Percentiles rank a stretch among this genome's conserved stretches.
These are phyloP conservation scores for Staurois parvus DNA, from an alignment of 2,797 vertebrate genomes.

Conservation along the genomic window DNA sequence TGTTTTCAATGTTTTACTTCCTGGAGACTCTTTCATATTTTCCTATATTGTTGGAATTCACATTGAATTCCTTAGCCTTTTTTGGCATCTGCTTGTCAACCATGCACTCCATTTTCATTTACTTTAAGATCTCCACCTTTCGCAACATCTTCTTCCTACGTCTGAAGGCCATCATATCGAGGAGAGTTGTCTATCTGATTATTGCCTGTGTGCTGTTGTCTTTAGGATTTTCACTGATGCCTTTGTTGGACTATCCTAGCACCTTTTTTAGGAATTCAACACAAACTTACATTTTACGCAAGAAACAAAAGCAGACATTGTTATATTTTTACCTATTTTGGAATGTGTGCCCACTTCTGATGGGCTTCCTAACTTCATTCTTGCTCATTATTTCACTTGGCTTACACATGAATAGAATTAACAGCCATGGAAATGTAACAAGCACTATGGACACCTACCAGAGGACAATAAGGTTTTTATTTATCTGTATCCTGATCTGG, in stretches of 20 bases:
- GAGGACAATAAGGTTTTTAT: not conserved
- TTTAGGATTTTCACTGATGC: not conserved
- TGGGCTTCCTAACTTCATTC: not conserved
- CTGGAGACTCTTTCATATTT: no score
- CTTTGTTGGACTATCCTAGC: not conserved
- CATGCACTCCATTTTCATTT: constrained; percentile 8
- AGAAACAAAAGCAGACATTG: not conserved
- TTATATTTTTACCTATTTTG: not conserved
- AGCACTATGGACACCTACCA: not conserved
- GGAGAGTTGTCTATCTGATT: not conserved
- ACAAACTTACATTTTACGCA: not conserved
- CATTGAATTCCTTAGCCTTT: no score
- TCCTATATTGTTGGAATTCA: no score
- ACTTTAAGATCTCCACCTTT: constrained; percentile 5
- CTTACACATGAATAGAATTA: constrained; percentile 16
- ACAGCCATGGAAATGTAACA: not conserved
- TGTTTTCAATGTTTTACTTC: not conserved
- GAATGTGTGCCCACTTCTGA: not conserved
- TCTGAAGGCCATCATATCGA: not conserved
- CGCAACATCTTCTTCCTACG: constrained; percentile 2
- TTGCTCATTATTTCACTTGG: not conserved
- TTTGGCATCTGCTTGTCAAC: not conserved
- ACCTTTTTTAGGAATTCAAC: not conserved
- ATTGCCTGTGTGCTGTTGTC: not conserved
- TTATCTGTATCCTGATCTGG: no score